phyloP scores from a whole-genome alignment of 1,140 invertebrate species.

The Oreohelix idahoensis region DNA sequence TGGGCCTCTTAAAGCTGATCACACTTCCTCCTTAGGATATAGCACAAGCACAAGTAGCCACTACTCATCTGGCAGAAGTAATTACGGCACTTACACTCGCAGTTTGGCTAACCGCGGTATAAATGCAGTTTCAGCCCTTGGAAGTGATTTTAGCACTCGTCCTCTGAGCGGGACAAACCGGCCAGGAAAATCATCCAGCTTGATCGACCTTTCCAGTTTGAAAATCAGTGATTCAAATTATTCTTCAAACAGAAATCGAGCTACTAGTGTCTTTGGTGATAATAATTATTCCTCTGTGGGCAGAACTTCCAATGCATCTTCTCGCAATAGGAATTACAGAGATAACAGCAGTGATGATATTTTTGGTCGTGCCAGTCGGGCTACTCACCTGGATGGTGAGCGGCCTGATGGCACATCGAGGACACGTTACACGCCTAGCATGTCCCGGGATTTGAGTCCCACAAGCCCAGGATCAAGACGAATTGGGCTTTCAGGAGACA shows the following conservation, averaged over 20 bases:
- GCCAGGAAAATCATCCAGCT: conserved; percentile 18
- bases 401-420: conserved; percentile 30
- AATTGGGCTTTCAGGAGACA: neutral
- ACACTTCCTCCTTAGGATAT: conserved; percentile 39
- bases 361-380: neutral
- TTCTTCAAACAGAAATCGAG: conserved; percentile 27
- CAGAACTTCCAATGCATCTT: neutral
- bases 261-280: conserved; percentile 28
- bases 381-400: neutral
- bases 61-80: conserved; percentile 7
- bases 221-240: conserved; percentile 8
- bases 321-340: conserved; percentile 4
- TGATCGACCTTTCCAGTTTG: conserved; percentile 12
- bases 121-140: neutral
- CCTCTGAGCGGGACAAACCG: neutral
- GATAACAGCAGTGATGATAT: conserved; percentile 28
- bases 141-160: neutral
- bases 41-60: neutral
- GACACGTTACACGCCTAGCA: conserved; percentile 35
- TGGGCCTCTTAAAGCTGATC: conserved; percentile 60
- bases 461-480: neutral
- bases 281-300: neutral
- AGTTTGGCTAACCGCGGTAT: conserved; percentile 36
- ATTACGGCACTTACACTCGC: conserved; percentile 16
- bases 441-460: conserved; percentile 42